Evolutionary conservation across 2,797 vertebrate genomes (phyloP), one percentile per base, ranked within the genome.

Genomic region (Oryzias dopingdopingensis): DNA sequence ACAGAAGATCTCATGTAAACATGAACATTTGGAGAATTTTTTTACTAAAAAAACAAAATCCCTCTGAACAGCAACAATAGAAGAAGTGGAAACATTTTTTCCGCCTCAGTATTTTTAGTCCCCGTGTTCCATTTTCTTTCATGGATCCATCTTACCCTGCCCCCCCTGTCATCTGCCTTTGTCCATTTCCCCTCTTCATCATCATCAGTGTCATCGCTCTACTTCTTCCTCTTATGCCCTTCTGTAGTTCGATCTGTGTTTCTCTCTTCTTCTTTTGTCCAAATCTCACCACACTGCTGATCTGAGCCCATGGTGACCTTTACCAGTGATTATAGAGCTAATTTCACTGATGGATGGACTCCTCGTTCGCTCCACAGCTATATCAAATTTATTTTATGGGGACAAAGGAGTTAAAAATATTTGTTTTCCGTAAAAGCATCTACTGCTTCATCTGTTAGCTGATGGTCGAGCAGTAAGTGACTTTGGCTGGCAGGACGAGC

Each of bases 251-350:
- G 40, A n/a, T 67, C 56, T 12, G 32, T 12, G 32, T 2, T 37
- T 65, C 66, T 59, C 49, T 52, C 37, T 56, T 40, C 14, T 3
- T 72, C 56, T 47, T 60, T 37, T 52, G 14, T 8, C 46, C n/a
- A 2, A 18, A 0, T 3, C 55, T 53, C 55, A 75, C 59, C 49
- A 61, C 20, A 52, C 49, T 2, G 4, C 50, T 49, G 49, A 72
- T 65, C 53, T 8, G 3, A 77, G 74, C 48, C 53, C 24, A 17
- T 18, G 1, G 13, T 59, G 77, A 86, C 86, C 82, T 89, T 89
- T 85, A 60, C 59, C 51, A 62, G 47, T 62, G 62, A 81, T 78
- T 72, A 80, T 66, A 56, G 62, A 58, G 74, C 67, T 80, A 85
- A 87, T 77, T 76, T 17, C 73, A 83, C 44, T 46, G 44, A 46